Percentiles rank a stretch among this genome's conserved stretches.
Conservation (phyloP, 2,113 vertebrate genomes). For the Halcyon malimbica region DNA sequence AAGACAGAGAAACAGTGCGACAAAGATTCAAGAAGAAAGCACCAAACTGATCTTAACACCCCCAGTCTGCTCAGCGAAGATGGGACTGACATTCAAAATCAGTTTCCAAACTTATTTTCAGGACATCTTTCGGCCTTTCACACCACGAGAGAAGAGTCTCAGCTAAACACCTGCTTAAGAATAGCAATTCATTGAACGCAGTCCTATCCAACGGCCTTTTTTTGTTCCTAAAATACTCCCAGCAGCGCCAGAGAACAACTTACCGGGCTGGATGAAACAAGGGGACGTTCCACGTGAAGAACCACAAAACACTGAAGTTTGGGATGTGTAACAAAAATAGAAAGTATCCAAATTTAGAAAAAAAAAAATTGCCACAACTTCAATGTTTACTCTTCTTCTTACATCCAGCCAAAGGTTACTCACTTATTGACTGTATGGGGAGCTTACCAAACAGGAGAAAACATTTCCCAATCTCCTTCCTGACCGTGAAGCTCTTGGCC, state of each 20-base stretch:
- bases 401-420: neutral
- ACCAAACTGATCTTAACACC: too few relatives aligned
- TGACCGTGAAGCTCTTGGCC: neutral
- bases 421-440: neutral
- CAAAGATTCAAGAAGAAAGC: neutral
- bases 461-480: neutral
- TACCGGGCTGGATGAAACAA: too few relatives aligned
- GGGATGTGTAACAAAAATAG: neutral
- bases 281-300: neutral
- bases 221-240: neutral
- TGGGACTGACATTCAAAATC: neutral
- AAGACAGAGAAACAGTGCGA: neutral
- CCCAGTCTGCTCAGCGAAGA: neutral
- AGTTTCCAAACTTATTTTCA: neutral
- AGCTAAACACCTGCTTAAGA: neutral
- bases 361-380: neutral
- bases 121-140: neutral
- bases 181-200: fast-evolving
- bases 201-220: too few relatives aligned
- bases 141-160: neutral
- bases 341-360: neutral
- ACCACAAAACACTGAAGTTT: neutral
- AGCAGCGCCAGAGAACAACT: neutral
- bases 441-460: neutral
- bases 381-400: neutral